phyloP scores from a whole-genome alignment of 2,888 invertebrate species.

The Didymodactylos carnosus region DNA sequence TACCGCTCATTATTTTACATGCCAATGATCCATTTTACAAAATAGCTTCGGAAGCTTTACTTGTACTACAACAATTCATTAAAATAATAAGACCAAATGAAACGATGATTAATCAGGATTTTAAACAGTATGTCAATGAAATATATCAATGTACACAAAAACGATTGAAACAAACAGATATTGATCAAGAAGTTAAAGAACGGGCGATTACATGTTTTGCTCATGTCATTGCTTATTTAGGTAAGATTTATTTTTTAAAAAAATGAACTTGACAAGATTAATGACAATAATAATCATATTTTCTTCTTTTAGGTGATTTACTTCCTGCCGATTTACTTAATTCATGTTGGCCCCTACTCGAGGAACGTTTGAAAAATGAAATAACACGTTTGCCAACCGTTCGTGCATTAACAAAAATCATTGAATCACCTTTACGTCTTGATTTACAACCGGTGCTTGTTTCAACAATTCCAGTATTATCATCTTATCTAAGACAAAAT shows the following conservation, averaged over 20 bases:
- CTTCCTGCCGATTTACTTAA: conserved; percentile 45
- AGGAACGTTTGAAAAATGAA: conserved; percentile 83
- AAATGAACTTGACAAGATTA: too few species aligned
- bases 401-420: neutral
- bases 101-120: conserved; percentile 41
- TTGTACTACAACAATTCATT: conserved; percentile 75
- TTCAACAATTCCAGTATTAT: conserved; percentile 71
- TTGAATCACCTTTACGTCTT: conserved; percentile 49
- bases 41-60: conserved; percentile 81
- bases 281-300: neutral
- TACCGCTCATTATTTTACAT: neutral
- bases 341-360: conserved; percentile 71
- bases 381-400: conserved; percentile 88
- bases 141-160: conserved; percentile 61
- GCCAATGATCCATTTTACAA: conserved; percentile 78
- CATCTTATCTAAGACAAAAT: conserved; percentile 82
- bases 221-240: neutral
- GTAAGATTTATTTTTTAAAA: neutral
- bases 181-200: conserved; percentile 97
- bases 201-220: conserved; percentile 64
- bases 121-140: conserved; percentile 52
- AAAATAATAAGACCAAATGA: conserved; percentile 53
- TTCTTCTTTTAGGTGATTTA: neutral
- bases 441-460: conserved; percentile 60
- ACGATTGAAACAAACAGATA: conserved; percentile 73